Evolutionary conservation across 1,140 invertebrate genomes (phyloP), one percentile per base, ranked within the genome.

Genomic region (Drosophila tsacasi): DNA sequence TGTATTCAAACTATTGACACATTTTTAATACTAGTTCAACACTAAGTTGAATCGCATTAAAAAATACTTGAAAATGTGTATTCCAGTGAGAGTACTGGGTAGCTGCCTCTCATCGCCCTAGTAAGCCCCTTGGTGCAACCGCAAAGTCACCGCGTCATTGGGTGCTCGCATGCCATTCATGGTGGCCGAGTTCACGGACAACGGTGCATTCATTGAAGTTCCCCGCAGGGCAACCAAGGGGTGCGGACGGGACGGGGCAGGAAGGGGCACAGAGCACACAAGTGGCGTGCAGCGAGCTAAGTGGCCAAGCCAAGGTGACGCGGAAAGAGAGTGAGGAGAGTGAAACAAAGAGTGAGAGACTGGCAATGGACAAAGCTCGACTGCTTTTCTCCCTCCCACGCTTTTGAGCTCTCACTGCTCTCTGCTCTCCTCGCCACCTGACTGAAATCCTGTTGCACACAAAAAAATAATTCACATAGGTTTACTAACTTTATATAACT

Each of bases 141-240:
- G 54, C 69, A 73, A 60, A 73, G 69, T 60, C 54, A 72, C 64
- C 57, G 83, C 84, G 77, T 86, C 83, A 86, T 86, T 67, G 79
- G 42, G 42, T 63, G 65, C 47, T 68, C 44, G 55, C 49, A 66
- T 52, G 71, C 71, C 78, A 81, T 81, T 81, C 79, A 81, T 76
- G 71, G 69, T 73, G 59, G 69, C 67, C 79, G 83, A 87, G 84
- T 87, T 87, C 84, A 87, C 77, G 84, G 84, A 78, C 83, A 59
- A 64, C 37, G 59, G 57, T 52, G 44, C 79, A 79, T 89, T 87
- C 84, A 87, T 87, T 87, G 84, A 87, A 87, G 84, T 82, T 80
- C 81, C 42, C 44, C 60, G 50, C 46, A 75, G 75, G 72, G 52
- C 71, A 75, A 21, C 57, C 30, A 35, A 39, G 40, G 40, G 47